phyloP scores from a whole-genome alignment of 2,888 invertebrate species.

The Drosophila mayaguana region DNA sequence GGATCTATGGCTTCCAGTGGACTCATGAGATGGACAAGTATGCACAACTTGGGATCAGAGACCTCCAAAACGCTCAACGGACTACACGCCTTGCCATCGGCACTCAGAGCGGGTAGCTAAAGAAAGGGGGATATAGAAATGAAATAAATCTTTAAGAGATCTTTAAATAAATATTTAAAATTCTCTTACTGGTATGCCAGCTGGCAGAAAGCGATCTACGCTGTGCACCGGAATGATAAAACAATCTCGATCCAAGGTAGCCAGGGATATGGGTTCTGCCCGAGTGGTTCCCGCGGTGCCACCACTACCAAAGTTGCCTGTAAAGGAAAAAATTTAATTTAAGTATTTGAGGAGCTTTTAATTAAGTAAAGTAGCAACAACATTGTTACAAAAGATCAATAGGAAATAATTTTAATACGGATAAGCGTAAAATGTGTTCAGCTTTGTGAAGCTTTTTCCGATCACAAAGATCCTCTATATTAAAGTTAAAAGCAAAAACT shows the following conservation, averaged over 20 bases:
- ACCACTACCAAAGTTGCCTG: conserved; percentile 79
- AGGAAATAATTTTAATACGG: conserved; percentile 9
- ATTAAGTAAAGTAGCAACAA: conserved; percentile 1
- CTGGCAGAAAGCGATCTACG: conserved; percentile 94
- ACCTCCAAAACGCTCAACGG: conserved; percentile 92
- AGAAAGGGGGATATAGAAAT: neutral
- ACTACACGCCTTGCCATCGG: conserved; percentile 86
- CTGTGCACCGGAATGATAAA: conserved; percentile 97
- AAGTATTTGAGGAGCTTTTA: conserved; percentile 2
- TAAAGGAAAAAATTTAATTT: conserved; percentile 44
- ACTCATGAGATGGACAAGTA: conserved; percentile 95
- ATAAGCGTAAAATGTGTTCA: conserved; percentile 10
- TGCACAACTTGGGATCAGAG: conserved; percentile 95
- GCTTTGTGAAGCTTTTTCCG: conserved; percentile 28
- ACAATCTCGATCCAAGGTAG: conserved; percentile 94
- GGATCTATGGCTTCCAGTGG: conserved; percentile 94
- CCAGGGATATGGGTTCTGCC: conserved; percentile 91
- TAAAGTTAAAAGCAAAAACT: neutral
- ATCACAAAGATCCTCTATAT: neutral
- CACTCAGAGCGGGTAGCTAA: conserved; percentile 88
- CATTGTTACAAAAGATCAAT: conserved; percentile 4
- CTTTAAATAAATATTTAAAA: rapidly evolving
- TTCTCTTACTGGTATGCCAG: conserved; percentile 91
- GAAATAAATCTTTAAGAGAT: neutral
- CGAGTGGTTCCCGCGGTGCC: conserved; percentile 76